A percentile compares a stretch with the other conserved stretches of the same genome.
Conservation (phyloP, 2,113 vertebrate species). For the Cepphus grylle region DNA sequence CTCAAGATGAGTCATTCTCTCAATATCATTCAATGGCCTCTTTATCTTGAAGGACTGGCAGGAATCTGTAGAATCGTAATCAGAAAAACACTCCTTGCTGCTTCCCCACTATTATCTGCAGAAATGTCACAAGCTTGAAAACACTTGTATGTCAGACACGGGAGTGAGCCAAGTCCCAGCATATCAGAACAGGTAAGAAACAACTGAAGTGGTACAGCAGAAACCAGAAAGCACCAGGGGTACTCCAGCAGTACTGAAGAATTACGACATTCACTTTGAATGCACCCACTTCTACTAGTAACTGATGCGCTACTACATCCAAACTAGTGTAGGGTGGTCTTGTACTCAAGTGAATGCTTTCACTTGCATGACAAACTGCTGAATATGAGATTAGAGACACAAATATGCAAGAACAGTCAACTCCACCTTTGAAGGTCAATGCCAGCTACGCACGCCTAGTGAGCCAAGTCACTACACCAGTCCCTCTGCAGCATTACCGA, state of each 20-base stretch:
- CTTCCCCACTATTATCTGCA: not conserved
- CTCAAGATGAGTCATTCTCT: not conserved
- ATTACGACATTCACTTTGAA: not conserved
- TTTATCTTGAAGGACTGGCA: not conserved
- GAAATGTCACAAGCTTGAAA: not conserved
- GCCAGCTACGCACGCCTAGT: not conserved
- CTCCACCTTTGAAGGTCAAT: not conserved
- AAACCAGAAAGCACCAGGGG: not conserved
- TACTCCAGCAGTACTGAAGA: not conserved
- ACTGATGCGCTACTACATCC: not conserved
- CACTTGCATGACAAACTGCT: not conserved
- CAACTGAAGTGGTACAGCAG: not conserved
- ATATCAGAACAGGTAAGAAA: not conserved
- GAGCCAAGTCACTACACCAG: not conserved
- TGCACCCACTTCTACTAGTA: not conserved
- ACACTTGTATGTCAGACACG: accelerated
- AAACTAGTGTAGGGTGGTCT: not conserved
- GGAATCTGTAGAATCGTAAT: not conserved
- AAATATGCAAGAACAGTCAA: not conserved
- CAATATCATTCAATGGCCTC: not conserved
- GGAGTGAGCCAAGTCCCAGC: accelerated
- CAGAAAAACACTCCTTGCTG: not conserved
- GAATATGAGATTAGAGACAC: not conserved
- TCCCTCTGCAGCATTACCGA: not conserved
- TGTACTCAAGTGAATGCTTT: not conserved